phyloP scores from a whole-genome alignment of 2,797 vertebrate genomes.

The Crypturellus tataupa region DNA sequence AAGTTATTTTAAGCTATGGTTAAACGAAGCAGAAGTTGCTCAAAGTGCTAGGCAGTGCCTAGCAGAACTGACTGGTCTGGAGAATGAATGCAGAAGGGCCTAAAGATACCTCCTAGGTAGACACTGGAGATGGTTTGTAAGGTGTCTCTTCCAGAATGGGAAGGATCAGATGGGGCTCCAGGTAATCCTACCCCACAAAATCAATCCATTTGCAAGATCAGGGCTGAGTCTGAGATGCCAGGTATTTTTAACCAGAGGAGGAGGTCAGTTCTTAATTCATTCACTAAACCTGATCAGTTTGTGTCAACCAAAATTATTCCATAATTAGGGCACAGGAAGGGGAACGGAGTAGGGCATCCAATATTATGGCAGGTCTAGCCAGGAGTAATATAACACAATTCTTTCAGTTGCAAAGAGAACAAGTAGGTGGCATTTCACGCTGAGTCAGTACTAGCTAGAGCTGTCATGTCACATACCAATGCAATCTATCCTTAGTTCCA shows the following conservation, averaged over 20 bases:
- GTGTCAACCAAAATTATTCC: constrained; percentile 7
- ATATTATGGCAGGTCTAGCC: constrained; percentile 7
- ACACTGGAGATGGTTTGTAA: constrained; percentile 58
- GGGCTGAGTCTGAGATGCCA: constrained; percentile 5
- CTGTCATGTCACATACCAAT: background rate
- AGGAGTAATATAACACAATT: constrained; percentile 6
- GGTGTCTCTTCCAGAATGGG: constrained; percentile 20
- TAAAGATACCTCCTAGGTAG: constrained; percentile 43
- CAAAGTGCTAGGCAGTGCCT: constrained; percentile 3
- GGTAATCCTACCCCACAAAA: background rate
- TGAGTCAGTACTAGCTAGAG: constrained; percentile 17
- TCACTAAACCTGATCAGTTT: constrained; percentile 27
- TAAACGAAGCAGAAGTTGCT: constrained; percentile 48
- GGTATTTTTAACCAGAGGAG: background rate
- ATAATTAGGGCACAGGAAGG: background rate
- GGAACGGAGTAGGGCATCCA: background rate
- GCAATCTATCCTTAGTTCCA: background rate
- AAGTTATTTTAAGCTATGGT: constrained; percentile 55
- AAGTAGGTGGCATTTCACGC: constrained; percentile 5
- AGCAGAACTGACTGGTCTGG: constrained; percentile 24
- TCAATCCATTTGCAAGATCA: background rate
- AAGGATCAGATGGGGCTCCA: background rate
- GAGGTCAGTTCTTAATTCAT: constrained; percentile 19
- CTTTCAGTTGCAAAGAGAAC: background rate
- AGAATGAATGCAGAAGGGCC: background rate